A percentile compares a stretch with the other conserved stretches of the same genome.
These are phyloP conservation scores for Cheilosia pagana DNA, from an alignment of 2,888 invertebrate genomes.

Conservation along the genomic window DNA sequence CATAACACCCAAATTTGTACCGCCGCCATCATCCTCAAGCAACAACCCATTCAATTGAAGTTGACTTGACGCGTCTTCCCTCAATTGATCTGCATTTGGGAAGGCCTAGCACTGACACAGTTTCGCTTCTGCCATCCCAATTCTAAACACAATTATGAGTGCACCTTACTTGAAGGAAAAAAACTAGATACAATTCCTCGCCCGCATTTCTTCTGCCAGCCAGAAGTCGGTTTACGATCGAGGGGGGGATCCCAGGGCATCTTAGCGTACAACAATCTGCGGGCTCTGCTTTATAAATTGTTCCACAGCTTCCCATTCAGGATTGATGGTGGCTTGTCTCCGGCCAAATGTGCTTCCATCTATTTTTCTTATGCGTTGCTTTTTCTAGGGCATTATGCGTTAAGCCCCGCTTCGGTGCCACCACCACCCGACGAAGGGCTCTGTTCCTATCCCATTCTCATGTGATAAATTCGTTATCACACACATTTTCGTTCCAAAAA, in stretches of 20 bases:
- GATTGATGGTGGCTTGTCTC: constrained; percentile 68
- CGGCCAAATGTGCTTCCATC: constrained; percentile 35
- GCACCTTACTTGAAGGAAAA: constrained; percentile 29
- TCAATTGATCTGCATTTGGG: constrained; percentile 24
- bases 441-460: constrained; percentile 36
- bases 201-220: constrained; percentile 16
- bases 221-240: constrained; percentile 16
- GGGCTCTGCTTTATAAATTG: constrained; percentile 33
- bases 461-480: constrained; percentile 75
- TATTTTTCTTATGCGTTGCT: constrained; percentile 29
- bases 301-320: constrained; percentile 44
- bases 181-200: neutral
- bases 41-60: neutral
- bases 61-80: constrained; percentile 6
- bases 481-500: constrained; percentile 57
- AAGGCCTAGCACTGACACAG: constrained; percentile 10
- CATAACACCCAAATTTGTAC: constrained; percentile 2
- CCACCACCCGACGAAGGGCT: constrained; percentile 54
- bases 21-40: neutral
- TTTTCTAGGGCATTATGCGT: constrained; percentile 70
- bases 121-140: constrained; percentile 8
- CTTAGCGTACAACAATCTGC: constrained; percentile 20
- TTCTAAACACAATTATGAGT: constrained; percentile 26
- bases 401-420: constrained; percentile 31
- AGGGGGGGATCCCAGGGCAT: constrained; percentile 14